Percentiles rank a stretch among this genome's conserved stretches.
Conservation (phyloP, 2,888 invertebrate genomes). For the Lasioglossum malachurum region DNA sequence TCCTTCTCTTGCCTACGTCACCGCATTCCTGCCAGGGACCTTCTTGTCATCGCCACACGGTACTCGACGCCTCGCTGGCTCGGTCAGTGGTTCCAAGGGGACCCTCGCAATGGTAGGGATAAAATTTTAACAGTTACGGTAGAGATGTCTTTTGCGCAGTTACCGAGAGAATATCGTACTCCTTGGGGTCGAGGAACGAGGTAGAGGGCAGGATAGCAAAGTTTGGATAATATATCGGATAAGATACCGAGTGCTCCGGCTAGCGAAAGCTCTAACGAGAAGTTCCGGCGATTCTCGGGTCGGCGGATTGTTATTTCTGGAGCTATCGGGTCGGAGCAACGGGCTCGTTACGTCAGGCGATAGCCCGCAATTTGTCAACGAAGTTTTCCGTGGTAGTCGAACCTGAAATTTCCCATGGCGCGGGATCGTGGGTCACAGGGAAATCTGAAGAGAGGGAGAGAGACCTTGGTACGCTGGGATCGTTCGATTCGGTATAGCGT, state of each 20-base stretch:
- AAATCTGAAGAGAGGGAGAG: not conserved
- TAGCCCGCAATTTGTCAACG: constrained; percentile 17
- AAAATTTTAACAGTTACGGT: too few species aligned
- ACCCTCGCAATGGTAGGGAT: too few species aligned
- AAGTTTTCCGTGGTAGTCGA: not conserved
- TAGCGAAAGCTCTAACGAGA: not conserved
- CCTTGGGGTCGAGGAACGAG: not conserved
- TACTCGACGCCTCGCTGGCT: too few species aligned
- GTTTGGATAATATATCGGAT: not conserved
- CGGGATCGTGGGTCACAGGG: not conserved
- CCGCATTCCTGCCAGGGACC: too few species aligned
- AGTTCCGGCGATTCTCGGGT: not conserved
- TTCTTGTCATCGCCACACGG: too few species aligned
- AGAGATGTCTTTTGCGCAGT: too few species aligned
- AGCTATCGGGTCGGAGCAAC: not conserved
- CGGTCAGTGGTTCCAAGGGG: too few species aligned
- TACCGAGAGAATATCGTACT: not conserved
- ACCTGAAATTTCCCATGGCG: constrained; percentile 19
- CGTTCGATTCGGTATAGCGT: constrained; percentile 26
- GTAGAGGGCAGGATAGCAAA: not conserved
- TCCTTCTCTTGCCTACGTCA: too few species aligned
- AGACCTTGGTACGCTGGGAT: not conserved
- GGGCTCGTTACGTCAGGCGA: not conserved
- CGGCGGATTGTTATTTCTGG: not conserved
- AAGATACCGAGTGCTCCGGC: not conserved